Percentiles rank a stretch among this genome's conserved stretches.
Evolutionary conservation across 2,888 invertebrate genomes (phyloP).

Genomic region (Diploptera punctata): DNA sequence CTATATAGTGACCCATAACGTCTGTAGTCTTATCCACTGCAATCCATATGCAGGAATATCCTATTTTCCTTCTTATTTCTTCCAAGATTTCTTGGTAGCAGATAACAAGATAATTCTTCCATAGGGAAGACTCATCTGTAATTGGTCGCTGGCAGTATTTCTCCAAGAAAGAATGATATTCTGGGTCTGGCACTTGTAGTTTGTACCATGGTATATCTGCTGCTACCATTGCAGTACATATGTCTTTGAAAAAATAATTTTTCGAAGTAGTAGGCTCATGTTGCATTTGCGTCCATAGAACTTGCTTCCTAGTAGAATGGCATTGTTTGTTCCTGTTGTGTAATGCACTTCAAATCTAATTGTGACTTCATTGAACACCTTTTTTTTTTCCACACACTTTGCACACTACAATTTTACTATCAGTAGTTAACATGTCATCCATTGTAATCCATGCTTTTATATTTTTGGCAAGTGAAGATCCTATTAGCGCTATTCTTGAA

Average conservation of each 20-base stretch:
- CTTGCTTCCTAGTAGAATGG: neutral
- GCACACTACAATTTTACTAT: too few species aligned
- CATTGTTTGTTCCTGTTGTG: neutral
- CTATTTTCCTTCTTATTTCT: too few species aligned
- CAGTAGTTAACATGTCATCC: too few species aligned
- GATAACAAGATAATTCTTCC: too few species aligned
- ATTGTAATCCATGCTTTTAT: neutral
- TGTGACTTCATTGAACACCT: neutral
- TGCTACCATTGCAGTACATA: neutral
- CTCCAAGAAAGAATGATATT: neutral
- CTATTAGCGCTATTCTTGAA: too few species aligned
- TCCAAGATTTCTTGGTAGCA: too few species aligned
- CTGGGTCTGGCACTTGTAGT: neutral
- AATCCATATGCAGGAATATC: neutral
- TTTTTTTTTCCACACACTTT: neutral
- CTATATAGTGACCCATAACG: too few species aligned
- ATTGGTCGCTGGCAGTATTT: neutral
- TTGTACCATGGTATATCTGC: too few species aligned
- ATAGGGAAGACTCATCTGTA: neutral
- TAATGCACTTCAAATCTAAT: neutral
- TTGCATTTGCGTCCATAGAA: neutral
- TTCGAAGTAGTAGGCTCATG: too few species aligned
- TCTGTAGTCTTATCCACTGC: neutral
- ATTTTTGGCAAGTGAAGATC: too few species aligned
- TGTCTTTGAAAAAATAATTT: neutral